Evolutionary conservation across 2,113 vertebrate genomes (phyloP).

Genomic region (Lycaon pictus): DNA sequence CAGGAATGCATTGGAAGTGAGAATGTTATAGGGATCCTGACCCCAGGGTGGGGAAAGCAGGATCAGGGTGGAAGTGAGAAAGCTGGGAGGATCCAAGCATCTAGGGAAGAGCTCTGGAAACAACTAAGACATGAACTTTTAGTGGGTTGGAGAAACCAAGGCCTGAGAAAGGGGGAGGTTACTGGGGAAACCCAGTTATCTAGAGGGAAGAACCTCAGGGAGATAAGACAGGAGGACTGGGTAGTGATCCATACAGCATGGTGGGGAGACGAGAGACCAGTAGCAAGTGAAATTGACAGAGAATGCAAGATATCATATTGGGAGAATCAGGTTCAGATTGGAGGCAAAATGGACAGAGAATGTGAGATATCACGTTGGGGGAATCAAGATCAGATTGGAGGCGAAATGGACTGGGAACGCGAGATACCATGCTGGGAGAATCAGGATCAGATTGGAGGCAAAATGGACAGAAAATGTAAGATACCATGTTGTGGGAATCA

Average conservation of each 20-base stretch:
- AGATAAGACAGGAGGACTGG: conserved; percentile 76
- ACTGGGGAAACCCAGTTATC: neutral
- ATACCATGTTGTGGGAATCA: no score
- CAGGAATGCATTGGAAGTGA: neutral
- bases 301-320: neutral
- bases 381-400: no score
- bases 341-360: neutral
- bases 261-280: conserved; percentile 35
- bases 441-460: neutral
- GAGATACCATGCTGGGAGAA: neutral
- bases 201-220: neutral
- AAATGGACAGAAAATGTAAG: neutral
- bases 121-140: neutral
- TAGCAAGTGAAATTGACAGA: neutral
- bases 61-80: neutral
- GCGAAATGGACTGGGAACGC: neutral
- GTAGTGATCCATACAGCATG: conserved; percentile 50
- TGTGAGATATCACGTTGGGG: no score
- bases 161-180: neutral
- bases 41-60: neutral
- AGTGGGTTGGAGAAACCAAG: neutral
- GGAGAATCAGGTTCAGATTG: neutral
- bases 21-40: neutral
- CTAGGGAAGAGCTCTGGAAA: neutral
- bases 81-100: neutral